Percentiles rank a stretch among this genome's conserved stretches.
Conservation (phyloP, 2,113 vertebrate species). For the Hypanus sabinus region DNA sequence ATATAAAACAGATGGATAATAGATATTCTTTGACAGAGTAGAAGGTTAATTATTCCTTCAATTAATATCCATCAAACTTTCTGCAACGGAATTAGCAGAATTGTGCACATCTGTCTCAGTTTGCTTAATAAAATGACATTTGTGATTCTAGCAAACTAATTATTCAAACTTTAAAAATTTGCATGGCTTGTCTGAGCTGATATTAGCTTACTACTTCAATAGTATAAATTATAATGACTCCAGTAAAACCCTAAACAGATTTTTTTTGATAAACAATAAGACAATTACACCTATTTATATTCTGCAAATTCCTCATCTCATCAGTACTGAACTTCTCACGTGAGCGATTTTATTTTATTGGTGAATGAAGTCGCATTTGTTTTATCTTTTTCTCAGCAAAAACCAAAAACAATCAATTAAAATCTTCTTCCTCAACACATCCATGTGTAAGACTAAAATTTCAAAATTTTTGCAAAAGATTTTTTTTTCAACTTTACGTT, state of each 20-base stretch:
- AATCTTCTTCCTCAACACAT: too few species aligned
- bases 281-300: neutral
- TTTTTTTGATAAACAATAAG: slow-evolving; percentile 1
- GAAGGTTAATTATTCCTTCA: neutral
- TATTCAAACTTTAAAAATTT: neutral
- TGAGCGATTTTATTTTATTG: neutral
- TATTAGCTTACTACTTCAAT: neutral
- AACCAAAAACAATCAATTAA: neutral
- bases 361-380: too few species aligned
- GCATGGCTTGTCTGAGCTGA: neutral
- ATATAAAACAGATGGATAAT: neutral
- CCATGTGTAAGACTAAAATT: neutral
- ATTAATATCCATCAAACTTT: neutral
- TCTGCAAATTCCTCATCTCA: neutral
- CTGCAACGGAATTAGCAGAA: neutral
- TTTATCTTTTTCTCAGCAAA: neutral
- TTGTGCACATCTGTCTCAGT: neutral
- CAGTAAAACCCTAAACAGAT: neutral
- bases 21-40: neutral
- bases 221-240: neutral
- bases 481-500: neutral
- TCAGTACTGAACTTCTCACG: neutral
- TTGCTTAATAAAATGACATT: neutral
- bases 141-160: neutral
- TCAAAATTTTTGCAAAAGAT: neutral